These are phyloP conservation scores for Lochmaea crataegi DNA, from an alignment of 2,888 invertebrate species.

Conservation along the genomic window DNA sequence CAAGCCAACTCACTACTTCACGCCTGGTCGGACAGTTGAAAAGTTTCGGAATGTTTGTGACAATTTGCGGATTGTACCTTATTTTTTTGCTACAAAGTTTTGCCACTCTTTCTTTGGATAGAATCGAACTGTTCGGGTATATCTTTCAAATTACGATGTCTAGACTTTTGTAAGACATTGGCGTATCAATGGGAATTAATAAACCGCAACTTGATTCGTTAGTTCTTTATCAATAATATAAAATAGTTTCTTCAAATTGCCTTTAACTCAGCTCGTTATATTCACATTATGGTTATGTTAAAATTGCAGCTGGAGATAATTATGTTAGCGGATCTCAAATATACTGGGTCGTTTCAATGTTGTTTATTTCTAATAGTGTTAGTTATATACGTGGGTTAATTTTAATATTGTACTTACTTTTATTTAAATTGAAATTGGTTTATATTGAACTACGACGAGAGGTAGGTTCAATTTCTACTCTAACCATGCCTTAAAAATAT, in stretches of 20 bases:
- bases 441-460: too few relatives aligned
- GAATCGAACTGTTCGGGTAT: constrained; percentile 38
- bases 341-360: too few relatives aligned
- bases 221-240: neutral
- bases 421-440: too few relatives aligned
- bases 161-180: constrained; percentile 35
- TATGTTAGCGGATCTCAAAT: too few relatives aligned
- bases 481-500: too few relatives aligned
- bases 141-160: constrained; percentile 40
- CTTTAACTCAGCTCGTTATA: neutral
- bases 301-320: too few relatives aligned
- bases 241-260: neutral
- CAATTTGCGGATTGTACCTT: constrained; percentile 42
- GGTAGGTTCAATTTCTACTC: too few relatives aligned
- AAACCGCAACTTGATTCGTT: too few relatives aligned
- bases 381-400: too few relatives aligned
- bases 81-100: constrained; percentile 27
- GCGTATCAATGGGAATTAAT: neutral
- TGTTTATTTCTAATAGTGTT: too few relatives aligned
- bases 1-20: constrained; percentile 22
- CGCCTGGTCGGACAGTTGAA: constrained; percentile 45
- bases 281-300: too few relatives aligned
- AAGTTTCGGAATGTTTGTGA: constrained; percentile 40
- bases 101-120: constrained; percentile 34
- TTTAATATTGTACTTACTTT: too few relatives aligned